Evolutionary conservation across 2,888 invertebrate species (phyloP), one percentile per base, ranked within the genome.

Genomic region (Brachypalpus laphriformis): DNA sequence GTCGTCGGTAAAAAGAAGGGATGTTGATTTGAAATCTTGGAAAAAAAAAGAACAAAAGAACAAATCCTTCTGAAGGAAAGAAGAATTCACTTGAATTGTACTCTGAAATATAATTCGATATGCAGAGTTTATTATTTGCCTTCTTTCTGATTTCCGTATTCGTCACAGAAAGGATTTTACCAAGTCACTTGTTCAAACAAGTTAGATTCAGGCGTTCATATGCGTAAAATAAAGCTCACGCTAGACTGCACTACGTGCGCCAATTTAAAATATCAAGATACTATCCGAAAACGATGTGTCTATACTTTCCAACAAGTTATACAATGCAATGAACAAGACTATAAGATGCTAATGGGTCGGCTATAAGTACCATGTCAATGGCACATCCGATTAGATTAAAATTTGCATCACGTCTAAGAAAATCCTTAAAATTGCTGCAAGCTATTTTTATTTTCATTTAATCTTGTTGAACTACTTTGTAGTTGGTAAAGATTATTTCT

Each of bases 381-480:
- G 1, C 40, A 40, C 14, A 40, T 61, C 45, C 25, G 28, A n/a
- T 61, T 45, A 45, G 45, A 45, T 61, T 45, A 16, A 47, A 31
- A 34, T 63, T 47, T 47, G 1, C 63, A 63, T 47, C 63, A 63
- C 63, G 63, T 47, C 31, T 18, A 34, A 8, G 47, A 18, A 20
- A 31, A 47, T 63, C 63, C 63, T 63, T 45, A 3, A 68, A 59
- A 66, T 25, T 59, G 40, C 51, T 31, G 31, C 56, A 37, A 6
- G 49, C 49, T 28, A 40, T 66, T 59, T 54, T 28, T 20, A 37
- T 57, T 20, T 14, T 40, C 18, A 57, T 54, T 6, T 51, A 76
- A 76, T 68, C 57, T 18, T 28, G 56, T 75, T 51, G 51, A 59
- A 7, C 68, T 42, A 51, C 40, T 68, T 14, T 37, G 37, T 25